Conservation (phyloP, 2,797 vertebrate species). For the Chiroxiphia lanceolata region DNA sequence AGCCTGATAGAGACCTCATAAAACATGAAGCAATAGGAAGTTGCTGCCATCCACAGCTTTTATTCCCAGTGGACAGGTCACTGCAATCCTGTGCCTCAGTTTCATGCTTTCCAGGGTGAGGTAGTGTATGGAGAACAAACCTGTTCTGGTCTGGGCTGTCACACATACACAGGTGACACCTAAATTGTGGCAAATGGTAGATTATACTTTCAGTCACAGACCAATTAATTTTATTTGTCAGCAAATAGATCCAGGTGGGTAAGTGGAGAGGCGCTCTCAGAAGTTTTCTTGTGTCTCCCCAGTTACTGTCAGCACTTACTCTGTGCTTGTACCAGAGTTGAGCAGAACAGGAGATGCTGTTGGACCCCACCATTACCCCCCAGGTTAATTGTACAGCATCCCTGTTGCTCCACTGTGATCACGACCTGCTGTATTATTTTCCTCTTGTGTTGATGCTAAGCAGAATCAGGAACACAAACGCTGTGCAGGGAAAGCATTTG, state of each 20-base stretch:
- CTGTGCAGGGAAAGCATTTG: background rate
- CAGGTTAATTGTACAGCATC: background rate
- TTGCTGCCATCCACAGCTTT: fast-evolving
- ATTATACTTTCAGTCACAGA: background rate
- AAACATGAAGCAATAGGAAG: background rate
- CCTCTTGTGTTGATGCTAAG: background rate
- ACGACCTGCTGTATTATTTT: background rate
- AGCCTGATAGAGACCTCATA: background rate
- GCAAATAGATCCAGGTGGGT: background rate
- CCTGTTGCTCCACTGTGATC: background rate
- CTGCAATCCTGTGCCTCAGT: background rate
- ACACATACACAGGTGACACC: background rate
- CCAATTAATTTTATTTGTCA: background rate
- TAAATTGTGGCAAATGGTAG: background rate
- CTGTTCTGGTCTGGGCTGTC: background rate
- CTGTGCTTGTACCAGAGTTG: background rate
- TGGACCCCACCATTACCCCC: background rate
- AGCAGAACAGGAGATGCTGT: background rate
- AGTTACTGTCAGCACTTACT: background rate
- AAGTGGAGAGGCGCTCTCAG: background rate
- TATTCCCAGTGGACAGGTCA: background rate
- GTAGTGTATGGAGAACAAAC: background rate
- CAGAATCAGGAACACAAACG: background rate
- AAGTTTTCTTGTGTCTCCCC: background rate
- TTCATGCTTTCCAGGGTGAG: background rate